Evolutionary conservation across 2,113 vertebrate species (phyloP).

Genomic region (Okapia johnstoni): DNA sequence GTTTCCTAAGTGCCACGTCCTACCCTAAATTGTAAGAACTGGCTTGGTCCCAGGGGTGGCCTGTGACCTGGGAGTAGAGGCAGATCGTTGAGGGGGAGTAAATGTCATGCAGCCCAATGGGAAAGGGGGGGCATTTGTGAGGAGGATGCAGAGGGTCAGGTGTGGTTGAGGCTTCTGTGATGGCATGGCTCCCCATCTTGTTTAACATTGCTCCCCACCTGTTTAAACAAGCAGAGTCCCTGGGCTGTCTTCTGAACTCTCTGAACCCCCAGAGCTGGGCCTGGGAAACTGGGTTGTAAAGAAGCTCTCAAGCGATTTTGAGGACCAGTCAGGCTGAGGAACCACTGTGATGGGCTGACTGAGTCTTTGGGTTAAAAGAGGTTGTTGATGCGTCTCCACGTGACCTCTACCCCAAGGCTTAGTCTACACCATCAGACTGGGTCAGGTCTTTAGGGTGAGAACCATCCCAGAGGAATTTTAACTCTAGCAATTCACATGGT

Average conservation of each 20-base stretch:
- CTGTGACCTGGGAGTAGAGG: not conserved
- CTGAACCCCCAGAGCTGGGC: not conserved
- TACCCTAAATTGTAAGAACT: slow-evolving; percentile 63
- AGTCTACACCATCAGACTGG: not conserved
- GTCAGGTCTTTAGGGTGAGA: not conserved
- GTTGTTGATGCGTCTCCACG: not conserved
- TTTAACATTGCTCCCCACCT: not conserved
- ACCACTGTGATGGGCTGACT: not conserved
- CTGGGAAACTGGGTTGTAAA: not conserved
- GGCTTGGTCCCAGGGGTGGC: not conserved
- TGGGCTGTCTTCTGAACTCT: not conserved
- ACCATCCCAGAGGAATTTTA: not conserved
- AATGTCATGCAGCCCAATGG: not conserved
- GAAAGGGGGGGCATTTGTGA: not conserved
- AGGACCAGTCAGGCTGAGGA: not conserved
- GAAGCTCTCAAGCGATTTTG: not conserved
- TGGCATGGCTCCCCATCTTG: not conserved
- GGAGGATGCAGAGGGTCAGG: not conserved
- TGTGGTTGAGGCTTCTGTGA: fast-evolving
- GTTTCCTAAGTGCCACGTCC: slow-evolving; percentile 37
- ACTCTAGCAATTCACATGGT: not conserved
- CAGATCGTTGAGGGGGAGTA: not conserved
- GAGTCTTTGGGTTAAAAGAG: not conserved
- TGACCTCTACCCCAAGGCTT: not conserved
- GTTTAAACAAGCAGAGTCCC: not conserved